Conservation (phyloP, 2,797 vertebrate genomes). For the Helicolenus hilgendorfi region DNA sequence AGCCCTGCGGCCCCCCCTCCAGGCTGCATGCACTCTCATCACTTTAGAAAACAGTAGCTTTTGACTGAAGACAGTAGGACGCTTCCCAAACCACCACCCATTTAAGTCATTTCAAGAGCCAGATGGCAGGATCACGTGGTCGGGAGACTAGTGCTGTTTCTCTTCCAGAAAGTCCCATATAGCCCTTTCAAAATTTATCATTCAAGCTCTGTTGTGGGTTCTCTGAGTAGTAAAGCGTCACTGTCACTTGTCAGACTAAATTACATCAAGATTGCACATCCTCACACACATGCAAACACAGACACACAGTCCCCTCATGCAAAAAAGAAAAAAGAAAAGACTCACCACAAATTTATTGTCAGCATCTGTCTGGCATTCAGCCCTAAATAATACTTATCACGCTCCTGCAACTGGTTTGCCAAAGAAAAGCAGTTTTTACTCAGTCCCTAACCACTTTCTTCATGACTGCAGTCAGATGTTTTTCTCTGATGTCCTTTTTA, state of each 20-base stretch:
- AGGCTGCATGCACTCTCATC: constrained; percentile 39
- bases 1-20: constrained; percentile 21
- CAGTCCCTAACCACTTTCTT: constrained; percentile 52
- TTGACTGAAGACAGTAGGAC: constrained; percentile 30
- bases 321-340: neutral
- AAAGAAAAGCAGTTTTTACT: constrained; percentile 62
- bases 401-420: neutral
- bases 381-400: constrained; percentile 44
- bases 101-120: constrained; percentile 34
- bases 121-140: constrained; percentile 37
- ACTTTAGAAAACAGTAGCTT: constrained; percentile 31
- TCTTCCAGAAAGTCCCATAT: constrained; percentile 35
- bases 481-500: constrained; percentile 81
- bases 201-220: constrained; percentile 43
- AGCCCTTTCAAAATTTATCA: constrained; percentile 52
- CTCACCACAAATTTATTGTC: constrained; percentile 14
- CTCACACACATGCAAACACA: constrained; percentile 26
- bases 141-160: constrained; percentile 5
- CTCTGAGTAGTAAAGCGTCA: constrained; percentile 54
- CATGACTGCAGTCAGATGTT: constrained; percentile 73
- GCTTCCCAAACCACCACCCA: neutral
- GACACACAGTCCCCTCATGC: neutral
- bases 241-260: constrained; percentile 72
- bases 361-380: constrained; percentile 52
- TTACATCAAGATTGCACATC: constrained; percentile 60